phyloP scores from a whole-genome alignment of 1,140 invertebrate species.

The Calycopis cecrops region DNA sequence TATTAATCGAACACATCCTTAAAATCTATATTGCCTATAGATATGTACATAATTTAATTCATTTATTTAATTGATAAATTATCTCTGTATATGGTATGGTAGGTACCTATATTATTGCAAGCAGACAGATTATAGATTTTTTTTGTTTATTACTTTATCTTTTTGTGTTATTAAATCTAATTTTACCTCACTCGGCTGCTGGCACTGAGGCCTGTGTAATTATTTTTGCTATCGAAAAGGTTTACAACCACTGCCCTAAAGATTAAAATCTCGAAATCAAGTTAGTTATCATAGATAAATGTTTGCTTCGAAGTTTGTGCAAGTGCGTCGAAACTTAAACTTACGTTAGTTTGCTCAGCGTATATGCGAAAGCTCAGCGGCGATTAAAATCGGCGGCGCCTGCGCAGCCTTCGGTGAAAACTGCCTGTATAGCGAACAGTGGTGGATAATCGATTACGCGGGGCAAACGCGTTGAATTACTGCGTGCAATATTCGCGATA shows the following conservation, averaged over 20 bases:
- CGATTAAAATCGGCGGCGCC: constrained; percentile 32
- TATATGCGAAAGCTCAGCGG: constrained; percentile 52
- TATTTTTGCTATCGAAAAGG: too few species aligned
- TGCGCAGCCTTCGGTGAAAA: constrained; percentile 47
- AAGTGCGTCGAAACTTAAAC: constrained; percentile 27
- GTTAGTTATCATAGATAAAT: constrained; percentile 22
- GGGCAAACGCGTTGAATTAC: constrained; percentile 38
- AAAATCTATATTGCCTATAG: too few species aligned
- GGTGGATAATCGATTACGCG: constrained; percentile 50
- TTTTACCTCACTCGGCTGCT: too few species aligned
- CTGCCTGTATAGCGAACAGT: constrained; percentile 46
- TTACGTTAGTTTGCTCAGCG: constrained; percentile 27
- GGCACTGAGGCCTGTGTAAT: too few species aligned
- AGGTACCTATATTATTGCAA: too few species aligned
- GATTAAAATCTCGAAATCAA: background rate
- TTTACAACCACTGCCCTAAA: background rate
- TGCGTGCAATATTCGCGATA: constrained; percentile 27
- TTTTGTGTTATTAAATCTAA: too few species aligned
- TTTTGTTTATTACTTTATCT: too few species aligned
- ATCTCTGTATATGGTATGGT: too few species aligned
- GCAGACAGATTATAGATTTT: too few species aligned
- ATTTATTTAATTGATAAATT: too few species aligned
- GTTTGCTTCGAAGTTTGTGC: constrained; percentile 27
- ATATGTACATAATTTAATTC: too few species aligned
- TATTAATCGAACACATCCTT: too few species aligned